Percentiles rank a stretch among this genome's conserved stretches.
These are phyloP conservation scores for Rhabditophanes sp. DNA, from an alignment of 2,888 invertebrate genomes.

Conservation along the genomic window DNA sequence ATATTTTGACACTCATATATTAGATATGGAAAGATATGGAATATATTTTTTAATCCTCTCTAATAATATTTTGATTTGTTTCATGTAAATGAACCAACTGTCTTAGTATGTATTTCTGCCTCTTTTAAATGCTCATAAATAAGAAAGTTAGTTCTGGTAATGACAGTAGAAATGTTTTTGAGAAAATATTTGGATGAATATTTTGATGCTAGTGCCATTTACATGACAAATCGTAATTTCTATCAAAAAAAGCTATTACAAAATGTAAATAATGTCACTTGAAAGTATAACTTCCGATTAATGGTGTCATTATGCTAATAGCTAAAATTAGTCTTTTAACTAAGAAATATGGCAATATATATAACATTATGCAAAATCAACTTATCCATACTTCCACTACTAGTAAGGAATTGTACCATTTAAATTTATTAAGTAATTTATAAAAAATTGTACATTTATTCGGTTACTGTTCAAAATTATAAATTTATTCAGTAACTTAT, in stretches of 20 bases:
- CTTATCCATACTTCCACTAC: not conserved
- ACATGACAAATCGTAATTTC: not conserved
- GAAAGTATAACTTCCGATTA: not conserved
- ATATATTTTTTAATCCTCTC: no score
- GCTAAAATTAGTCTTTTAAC: not conserved
- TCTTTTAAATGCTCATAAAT: no score
- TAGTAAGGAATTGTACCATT: not conserved
- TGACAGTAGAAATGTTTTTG: not conserved
- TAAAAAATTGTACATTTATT: no score
- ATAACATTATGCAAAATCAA: not conserved
- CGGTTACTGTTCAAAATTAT: no score
- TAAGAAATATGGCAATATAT: not conserved
- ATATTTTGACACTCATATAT: not conserved
- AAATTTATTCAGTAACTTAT: no score
- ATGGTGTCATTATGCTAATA: no score
- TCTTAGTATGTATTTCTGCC: no score
- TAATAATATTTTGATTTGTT: no score
- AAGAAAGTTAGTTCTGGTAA: not conserved
- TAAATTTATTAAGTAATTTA: not conserved
- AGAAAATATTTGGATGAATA: constrained; percentile 1
- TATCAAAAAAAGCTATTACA: not conserved
- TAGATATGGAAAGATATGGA: no score
- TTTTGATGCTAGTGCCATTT: not conserved
- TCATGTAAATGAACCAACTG: no score
- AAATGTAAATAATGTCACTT: not conserved